Percentiles rank a stretch among this genome's conserved stretches.
phyloP scores from a whole-genome alignment of 1,140 invertebrate genomes.

The Hycleus cichorii region DNA sequence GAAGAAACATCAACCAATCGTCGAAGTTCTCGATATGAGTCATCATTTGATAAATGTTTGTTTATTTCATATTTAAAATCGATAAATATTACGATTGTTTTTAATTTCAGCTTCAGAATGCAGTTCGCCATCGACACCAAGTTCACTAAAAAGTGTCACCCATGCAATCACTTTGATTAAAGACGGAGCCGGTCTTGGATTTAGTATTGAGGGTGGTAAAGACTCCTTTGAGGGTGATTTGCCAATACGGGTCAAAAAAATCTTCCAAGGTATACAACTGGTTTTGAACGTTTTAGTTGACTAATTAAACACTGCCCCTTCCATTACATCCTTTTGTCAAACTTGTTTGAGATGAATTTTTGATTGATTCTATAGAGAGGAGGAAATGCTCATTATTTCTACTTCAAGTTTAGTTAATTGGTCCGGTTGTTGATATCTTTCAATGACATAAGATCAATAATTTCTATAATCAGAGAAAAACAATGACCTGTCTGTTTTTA shows the following conservation, averaged over 20 bases:
- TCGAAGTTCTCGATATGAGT: not conserved
- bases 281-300: not conserved
- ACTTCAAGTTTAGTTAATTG: too few species aligned
- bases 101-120: conserved; percentile 8
- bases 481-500: too few species aligned
- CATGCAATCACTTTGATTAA: conserved; percentile 63
- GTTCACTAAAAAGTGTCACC: conserved; percentile 19
- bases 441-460: too few species aligned
- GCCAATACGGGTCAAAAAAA: conserved; percentile 81
- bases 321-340: too few species aligned
- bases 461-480: too few species aligned
- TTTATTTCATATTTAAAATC: not conserved
- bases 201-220: conserved; percentile 86
- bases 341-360: too few species aligned
- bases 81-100: not conserved
- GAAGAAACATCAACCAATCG: too few species aligned
- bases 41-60: not conserved
- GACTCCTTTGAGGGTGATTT: conserved; percentile 81
- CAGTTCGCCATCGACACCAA: not conserved
- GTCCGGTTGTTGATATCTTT: too few species aligned
- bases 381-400: too few species aligned
- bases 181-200: conserved; percentile 82
- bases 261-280: conserved; percentile 70
- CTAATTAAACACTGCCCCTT: too few species aligned
- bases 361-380: too few species aligned